Evolutionary conservation across 2,113 vertebrate species (phyloP), one percentile per base, ranked within the genome.

Genomic region (Boleophthalmus pectinirostris): DNA sequence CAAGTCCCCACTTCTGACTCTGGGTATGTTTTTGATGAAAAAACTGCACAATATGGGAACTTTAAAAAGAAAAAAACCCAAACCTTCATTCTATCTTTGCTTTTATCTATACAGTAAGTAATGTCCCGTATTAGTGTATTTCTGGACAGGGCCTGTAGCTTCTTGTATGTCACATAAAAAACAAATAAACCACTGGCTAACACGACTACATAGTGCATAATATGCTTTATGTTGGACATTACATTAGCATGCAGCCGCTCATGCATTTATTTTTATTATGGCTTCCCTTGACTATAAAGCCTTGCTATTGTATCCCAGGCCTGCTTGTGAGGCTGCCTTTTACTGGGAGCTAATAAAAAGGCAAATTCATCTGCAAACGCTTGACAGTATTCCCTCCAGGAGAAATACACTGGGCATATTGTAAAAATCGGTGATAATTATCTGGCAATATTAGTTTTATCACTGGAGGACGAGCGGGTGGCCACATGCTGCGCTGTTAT

Each of bases 361-460:
- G 73, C 81, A 88, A 86, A 91, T 85, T 88, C 82, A 92, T 93
- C 79, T 84, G 85, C 70, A 82, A 90, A 82, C 33, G 53, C 71
- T 70, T 87, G 87, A 90, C 83, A 84, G 86, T 88, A 85, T 91
- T 73, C 87, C 91, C 90, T 93, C 80, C 81, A 89, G 91, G 89
- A 91, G 79, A 80, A 86, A 87, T 89, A 79, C 85, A 82, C 56
- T 76, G 75, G 89, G 83, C 85, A 89, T 83, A 89, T 88, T 92
- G 90, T 90, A 89, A 90, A 91, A 91, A 90, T 87, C 85, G 76
- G 87, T 86, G 87, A 89, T 90, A 93, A 93, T 93, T 90, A 92
- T 90, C 88, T 85, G 74, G 78, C 86, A 88, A 90, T 92, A 91
- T 92, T 91, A 85, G 83, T 90, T 93, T 93, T 92, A 92, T 91